Evolutionary conservation across 1,140 invertebrate genomes (phyloP).

Genomic region (Sycobia sp.): DNA sequence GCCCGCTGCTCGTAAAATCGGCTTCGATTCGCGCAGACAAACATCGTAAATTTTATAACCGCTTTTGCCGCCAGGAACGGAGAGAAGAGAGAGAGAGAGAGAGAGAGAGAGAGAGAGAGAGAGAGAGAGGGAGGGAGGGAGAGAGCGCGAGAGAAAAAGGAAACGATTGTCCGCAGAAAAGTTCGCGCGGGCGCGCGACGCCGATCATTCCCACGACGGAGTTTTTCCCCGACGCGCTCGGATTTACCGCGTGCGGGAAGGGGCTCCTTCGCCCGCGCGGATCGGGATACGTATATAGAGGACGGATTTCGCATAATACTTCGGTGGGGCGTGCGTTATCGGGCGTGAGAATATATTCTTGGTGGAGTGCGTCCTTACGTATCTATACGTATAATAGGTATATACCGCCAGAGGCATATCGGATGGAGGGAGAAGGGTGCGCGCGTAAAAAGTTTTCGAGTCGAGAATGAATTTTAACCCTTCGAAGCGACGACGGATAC

Average conservation of each 20-base stretch:
- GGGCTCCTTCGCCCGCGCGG: too few relatives aligned
- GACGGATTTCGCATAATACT: not conserved
- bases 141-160: too few relatives aligned
- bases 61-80: too few relatives aligned
- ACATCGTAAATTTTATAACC: slow-evolving; percentile 33
- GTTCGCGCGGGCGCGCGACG: not conserved
- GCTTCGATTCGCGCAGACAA: slow-evolving; percentile 1
- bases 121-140: too few relatives aligned
- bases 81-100: too few relatives aligned
- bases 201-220: slow-evolving; percentile 12
- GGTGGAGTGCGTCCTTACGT: too few relatives aligned
- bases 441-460: not conserved
- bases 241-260: not conserved
- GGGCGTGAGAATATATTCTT: not conserved
- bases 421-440: not conserved
- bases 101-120: too few relatives aligned
- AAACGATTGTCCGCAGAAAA: not conserved
- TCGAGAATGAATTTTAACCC: too few relatives aligned
- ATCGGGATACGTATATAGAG: not conserved
- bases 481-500: too few relatives aligned
- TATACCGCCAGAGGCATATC: too few relatives aligned
- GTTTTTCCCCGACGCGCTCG: not conserved
- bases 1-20: slow-evolving; percentile 18
- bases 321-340: not conserved
- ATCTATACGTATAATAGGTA: too few relatives aligned